Percentiles rank a stretch among this genome's conserved stretches.
These are phyloP conservation scores for Drosophila antonietae DNA, from an alignment of 2,888 invertebrate genomes.

Conservation along the genomic window DNA sequence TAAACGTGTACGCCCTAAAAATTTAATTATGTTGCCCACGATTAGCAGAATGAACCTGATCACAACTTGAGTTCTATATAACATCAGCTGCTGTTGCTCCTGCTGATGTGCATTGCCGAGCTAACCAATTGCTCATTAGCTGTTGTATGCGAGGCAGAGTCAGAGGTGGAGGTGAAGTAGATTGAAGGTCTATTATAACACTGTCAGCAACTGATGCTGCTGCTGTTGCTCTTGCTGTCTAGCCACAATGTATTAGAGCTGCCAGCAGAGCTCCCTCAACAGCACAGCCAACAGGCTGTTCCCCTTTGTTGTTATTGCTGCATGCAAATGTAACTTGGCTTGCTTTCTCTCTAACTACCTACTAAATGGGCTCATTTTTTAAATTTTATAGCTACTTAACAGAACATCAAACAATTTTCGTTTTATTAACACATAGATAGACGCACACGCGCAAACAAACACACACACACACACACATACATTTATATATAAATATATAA, in stretches of 20 bases:
- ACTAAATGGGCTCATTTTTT: constrained; percentile 75
- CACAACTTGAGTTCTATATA: constrained; percentile 13
- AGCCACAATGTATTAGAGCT: constrained; percentile 27
- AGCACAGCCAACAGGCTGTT: constrained; percentile 57
- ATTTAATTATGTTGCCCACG: constrained; percentile 46
- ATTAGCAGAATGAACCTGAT: constrained; percentile 49
- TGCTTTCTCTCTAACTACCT: constrained; percentile 61
- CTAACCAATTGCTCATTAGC: constrained; percentile 73
- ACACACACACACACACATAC: background rate
- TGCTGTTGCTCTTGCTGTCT: constrained; percentile 25
- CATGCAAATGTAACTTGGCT: constrained; percentile 67
- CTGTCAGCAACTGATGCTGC: constrained; percentile 58
- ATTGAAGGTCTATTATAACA: constrained; percentile 45
- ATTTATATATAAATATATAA: background rate
- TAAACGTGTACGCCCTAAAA: background rate
- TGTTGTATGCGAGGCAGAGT: constrained; percentile 10
- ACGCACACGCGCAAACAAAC: constrained; percentile 9
- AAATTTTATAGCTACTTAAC: constrained; percentile 78
- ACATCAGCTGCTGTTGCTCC: constrained; percentile 30
- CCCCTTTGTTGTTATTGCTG: constrained; percentile 35
- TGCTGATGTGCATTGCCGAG: constrained; percentile 34
- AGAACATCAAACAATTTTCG: constrained; percentile 78
- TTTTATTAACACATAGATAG: constrained; percentile 66
- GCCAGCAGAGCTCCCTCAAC: constrained; percentile 25
- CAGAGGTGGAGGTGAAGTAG: background rate